These are phyloP conservation scores for Myopa tessellatipennis DNA, from an alignment of 2,888 invertebrate genomes.

Conservation along the genomic window DNA sequence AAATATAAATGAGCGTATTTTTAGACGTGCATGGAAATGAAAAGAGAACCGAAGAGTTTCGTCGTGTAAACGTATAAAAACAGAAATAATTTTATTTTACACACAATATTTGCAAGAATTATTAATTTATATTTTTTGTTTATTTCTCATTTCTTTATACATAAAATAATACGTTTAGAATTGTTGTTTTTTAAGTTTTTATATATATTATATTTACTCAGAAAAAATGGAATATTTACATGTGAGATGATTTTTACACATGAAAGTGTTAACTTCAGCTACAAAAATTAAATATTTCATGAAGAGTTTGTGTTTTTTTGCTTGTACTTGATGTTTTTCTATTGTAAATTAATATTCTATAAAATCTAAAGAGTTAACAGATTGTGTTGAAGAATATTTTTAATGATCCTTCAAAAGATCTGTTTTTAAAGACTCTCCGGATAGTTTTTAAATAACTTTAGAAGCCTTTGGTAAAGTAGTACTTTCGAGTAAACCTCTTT, in stretches of 20 bases:
- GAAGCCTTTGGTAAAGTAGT: no score
- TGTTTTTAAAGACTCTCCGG: no score
- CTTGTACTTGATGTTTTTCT: background rate
- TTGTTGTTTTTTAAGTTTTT: background rate
- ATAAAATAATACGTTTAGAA: background rate
- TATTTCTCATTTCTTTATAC: constrained; percentile 1
- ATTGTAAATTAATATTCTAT: background rate
- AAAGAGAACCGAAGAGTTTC: constrained; percentile 4
- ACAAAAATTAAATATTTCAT: background rate
- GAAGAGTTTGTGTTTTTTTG: constrained; percentile 5
- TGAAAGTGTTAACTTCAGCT: background rate
- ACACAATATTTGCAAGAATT: constrained; percentile 12
- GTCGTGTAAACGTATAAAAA: constrained; percentile 31
- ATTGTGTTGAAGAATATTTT: no score
- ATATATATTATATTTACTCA: constrained; percentile 10
- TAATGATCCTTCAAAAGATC: no score
- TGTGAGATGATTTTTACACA: constrained; percentile 45
- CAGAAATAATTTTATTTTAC: constrained; percentile 25
- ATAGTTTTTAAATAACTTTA: no score
- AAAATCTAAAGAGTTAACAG: no score
- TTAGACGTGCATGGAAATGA: constrained; percentile 35
- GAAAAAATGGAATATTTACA: constrained; percentile 52
- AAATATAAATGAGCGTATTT: constrained; percentile 32
- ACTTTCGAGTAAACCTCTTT: no score
- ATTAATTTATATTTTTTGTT: background rate